Conservation (phyloP, 2,797 vertebrate species). For the Fringilla coelebs region DNA sequence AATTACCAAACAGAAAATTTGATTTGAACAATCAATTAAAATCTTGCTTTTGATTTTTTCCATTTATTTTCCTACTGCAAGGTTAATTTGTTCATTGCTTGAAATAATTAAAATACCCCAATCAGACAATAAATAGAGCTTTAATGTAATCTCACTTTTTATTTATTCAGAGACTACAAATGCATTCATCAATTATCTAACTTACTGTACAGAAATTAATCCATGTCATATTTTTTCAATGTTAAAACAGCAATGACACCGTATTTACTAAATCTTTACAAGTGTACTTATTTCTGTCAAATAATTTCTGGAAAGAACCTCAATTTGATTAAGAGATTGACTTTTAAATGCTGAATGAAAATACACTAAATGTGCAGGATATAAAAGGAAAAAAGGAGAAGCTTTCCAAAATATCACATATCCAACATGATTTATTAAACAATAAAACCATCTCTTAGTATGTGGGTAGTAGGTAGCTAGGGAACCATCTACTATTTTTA, state of each 20-base stretch:
- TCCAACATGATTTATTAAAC: conserved; percentile 3
- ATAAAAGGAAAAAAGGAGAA: not conserved
- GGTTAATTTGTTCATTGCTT: not conserved
- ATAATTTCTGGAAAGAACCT: not conserved
- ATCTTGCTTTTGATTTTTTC: not conserved
- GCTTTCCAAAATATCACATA: not conserved
- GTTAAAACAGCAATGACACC: not conserved
- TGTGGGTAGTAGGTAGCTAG: not conserved
- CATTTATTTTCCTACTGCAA: not conserved
- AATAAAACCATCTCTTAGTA: not conserved
- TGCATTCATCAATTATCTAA: not conserved
- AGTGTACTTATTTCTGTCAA: not conserved
- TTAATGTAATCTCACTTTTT: not conserved
- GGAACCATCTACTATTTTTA: conserved; percentile 15
- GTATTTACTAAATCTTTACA: not conserved
- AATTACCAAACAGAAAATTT: not conserved
- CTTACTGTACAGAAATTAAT: not conserved
- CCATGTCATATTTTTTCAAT: not conserved
- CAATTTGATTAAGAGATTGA: not conserved
- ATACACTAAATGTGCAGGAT: not conserved
- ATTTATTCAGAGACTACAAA: not conserved
- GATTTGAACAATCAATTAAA: not conserved
- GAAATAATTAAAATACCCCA: not conserved
- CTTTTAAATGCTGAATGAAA: not conserved
- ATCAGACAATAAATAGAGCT: not conserved